Percentiles rank a stretch among this genome's conserved stretches.
These are phyloP conservation scores for Nebria brevicollis DNA, from an alignment of 2,888 invertebrate genomes.

Conservation along the genomic window DNA sequence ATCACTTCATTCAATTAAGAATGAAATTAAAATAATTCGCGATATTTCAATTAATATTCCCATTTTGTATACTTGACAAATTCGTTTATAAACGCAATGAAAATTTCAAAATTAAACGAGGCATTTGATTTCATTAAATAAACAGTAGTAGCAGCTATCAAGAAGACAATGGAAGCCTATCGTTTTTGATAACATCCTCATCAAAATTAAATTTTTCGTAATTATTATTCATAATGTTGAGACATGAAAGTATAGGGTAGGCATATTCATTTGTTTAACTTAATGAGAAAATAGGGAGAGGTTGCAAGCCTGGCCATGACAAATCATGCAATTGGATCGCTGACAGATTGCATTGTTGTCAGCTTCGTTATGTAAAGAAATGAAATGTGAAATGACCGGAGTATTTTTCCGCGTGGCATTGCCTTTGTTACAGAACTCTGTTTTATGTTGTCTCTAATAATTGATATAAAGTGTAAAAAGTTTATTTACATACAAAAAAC, in stretches of 20 bases:
- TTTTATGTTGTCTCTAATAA: background rate
- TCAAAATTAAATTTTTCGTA: constrained; percentile 53
- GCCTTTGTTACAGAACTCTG: background rate
- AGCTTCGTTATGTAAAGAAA: constrained; percentile 52
- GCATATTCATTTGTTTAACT: constrained; percentile 55
- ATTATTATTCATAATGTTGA: constrained; percentile 56
- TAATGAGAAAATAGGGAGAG: constrained; percentile 55
- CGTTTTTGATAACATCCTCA: constrained; percentile 18
- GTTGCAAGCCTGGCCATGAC: constrained; percentile 52
- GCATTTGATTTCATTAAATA: background rate
- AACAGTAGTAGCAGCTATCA: background rate
- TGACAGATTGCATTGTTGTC: constrained; percentile 56
- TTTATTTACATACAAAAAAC: no score
- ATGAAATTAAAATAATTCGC: background rate
- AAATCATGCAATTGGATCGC: constrained; percentile 57
- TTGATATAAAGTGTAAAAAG: background rate
- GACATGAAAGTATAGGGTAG: background rate
- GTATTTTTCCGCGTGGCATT: background rate
- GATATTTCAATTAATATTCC: background rate
- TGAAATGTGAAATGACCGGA: constrained; percentile 50
- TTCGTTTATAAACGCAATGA: background rate
- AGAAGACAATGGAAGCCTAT: constrained; percentile 8
- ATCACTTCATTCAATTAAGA: no score
- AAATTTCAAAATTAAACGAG: background rate
- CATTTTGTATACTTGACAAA: no score